Evolutionary conservation across 2,113 vertebrate species (phyloP).

Genomic region (Sphyrna mokarran): DNA sequence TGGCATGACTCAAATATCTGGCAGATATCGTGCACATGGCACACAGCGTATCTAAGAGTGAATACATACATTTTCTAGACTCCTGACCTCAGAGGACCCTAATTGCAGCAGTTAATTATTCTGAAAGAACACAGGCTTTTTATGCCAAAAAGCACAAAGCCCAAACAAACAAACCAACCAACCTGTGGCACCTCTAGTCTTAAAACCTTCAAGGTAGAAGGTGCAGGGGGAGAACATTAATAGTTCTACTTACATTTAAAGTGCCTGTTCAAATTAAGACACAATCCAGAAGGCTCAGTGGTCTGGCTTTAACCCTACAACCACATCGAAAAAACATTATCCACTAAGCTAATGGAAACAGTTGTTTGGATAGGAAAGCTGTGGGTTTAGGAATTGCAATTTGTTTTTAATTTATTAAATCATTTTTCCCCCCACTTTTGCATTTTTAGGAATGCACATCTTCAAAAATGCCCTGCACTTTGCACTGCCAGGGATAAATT

Average conservation of each 20-base stretch:
- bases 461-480: not conserved
- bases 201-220: not conserved
- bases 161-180: conserved; percentile 24
- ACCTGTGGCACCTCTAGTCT: not conserved
- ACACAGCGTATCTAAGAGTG: not conserved
- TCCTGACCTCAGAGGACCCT: not conserved
- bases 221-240: not conserved
- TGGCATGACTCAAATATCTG: not conserved
- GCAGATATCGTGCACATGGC: conserved; percentile 11
- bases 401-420: conserved; percentile 11
- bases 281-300: conserved; percentile 21
- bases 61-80: not conserved
- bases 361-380: not conserved
- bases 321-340: conserved; percentile 9
- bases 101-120: not conserved
- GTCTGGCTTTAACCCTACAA: not conserved
- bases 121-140: not conserved
- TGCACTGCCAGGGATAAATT: not conserved
- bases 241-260: not conserved
- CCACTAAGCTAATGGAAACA: not conserved
- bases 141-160: conserved; percentile 1
- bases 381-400: not conserved
- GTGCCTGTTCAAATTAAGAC: not conserved
- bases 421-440: not conserved
- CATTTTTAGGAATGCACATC: not conserved